Conservation (phyloP, 2,797 vertebrate species). For the Pteropus rufus region DNA sequence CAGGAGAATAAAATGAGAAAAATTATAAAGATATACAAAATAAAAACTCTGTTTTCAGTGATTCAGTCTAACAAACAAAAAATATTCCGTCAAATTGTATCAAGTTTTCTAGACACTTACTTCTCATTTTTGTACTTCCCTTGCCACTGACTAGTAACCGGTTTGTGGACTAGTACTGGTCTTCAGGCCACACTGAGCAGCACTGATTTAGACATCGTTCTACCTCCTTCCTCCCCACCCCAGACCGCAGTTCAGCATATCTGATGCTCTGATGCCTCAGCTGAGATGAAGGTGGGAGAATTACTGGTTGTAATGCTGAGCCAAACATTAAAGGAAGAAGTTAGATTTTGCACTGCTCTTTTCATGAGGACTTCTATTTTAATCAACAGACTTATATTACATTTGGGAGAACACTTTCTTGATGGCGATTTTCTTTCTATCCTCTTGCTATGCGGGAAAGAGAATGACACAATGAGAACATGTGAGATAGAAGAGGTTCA, state of each 20-base stretch:
- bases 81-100: not conserved
- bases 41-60: not conserved
- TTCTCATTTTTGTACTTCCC: not conserved
- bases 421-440: not conserved
- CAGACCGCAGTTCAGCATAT: not conserved
- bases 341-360: not conserved
- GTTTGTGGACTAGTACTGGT: not conserved
- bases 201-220: not conserved
- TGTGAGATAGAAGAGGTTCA: not conserved
- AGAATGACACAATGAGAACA: not conserved
- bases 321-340: not conserved
- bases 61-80: not conserved
- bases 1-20: not conserved
- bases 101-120: not conserved
- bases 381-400: not conserved
- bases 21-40: not conserved
- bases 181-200: not conserved
- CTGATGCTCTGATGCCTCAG: not conserved
- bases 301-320: not conserved
- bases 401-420: not conserved
- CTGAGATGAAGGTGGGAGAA: not conserved
- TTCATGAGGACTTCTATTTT: not conserved
- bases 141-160: not conserved
- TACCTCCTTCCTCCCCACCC: not conserved
- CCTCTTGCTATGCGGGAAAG: not conserved